Base-by-base conservation (phyloP, 37 sponge, comb jelly and placozoan species). In the Haliclona indistincta region DNA sequence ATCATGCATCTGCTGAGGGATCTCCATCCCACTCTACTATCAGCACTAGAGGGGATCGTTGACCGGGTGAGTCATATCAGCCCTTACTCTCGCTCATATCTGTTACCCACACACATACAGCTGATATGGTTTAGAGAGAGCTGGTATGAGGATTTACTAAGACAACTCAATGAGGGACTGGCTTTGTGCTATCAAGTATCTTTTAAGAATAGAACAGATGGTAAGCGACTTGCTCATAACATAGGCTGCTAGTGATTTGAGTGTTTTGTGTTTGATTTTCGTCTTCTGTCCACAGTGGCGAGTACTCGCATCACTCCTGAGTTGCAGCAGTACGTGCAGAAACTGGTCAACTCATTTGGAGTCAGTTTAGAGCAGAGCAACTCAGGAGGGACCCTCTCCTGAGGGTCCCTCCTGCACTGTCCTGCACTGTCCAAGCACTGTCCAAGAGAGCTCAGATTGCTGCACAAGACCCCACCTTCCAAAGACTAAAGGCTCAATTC, bases 1-100 rank as follows among this genome's bases (percentile, higher is more conserved):
- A 87, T 96, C 76, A 93, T 96, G 91, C 85, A 93, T 63, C 68
- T 84, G 15, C 71, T 96, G 51, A 68, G 97, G 37, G 97, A 96
- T 72, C 75, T 93, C 20, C 94, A 93, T 58, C 97, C 97, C 37
- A 93, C 95, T 5, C 84, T 96, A 33, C 76, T 96, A 20, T 83
- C 84, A 3, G 91, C 95, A 33, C 80, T 96, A 71, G 97, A 96
- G 76, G 92, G 90, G 0, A 93, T 96, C 2, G 91, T 96, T 25
- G 97, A 96, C 53, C 95, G 90, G 76, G 94, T 95, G 2, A 54
- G 65, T 49, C 40, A 20, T 30, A 75, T 3, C 70, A 75, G 68
- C 17, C 13, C 17, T 13, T 49, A 49, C 53, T 49, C 17, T 13
- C 17, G 39, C 22, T 10, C 36, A 22, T 30, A 34, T 30, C 10